phyloP scores from a whole-genome alignment of 2,113 vertebrate genomes.

The Alligator sinensis region DNA sequence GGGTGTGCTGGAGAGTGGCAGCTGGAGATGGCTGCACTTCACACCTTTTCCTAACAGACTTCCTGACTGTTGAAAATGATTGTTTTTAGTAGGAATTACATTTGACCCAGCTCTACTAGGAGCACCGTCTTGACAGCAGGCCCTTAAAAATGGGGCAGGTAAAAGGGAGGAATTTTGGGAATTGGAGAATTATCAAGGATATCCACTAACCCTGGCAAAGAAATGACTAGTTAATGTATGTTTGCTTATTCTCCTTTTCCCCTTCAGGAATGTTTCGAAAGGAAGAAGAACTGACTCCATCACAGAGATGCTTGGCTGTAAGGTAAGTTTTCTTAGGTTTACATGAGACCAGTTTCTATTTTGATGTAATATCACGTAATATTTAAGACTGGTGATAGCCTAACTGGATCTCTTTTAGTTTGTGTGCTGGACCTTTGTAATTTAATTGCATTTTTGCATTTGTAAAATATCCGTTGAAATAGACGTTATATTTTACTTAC shows the following conservation, averaged over 20 bases:
- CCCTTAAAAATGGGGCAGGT: not conserved
- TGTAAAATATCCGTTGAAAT: not conserved
- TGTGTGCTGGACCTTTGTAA: not conserved
- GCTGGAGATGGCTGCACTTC: too few species aligned
- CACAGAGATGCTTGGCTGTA: slow-evolving; percentile 92
- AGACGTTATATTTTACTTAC: not conserved
- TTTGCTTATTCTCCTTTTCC: slow-evolving; percentile 5
- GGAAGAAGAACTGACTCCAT: slow-evolving; percentile 89
- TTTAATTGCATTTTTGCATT: not conserved
- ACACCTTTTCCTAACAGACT: too few species aligned
- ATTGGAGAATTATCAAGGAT: not conserved
- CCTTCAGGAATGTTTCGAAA: slow-evolving; percentile 89
- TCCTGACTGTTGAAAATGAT: not conserved
- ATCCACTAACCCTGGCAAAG: not conserved
- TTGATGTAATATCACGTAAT: not conserved
- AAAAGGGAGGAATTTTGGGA: not conserved
- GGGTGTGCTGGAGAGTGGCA: too few species aligned
- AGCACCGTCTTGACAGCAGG: slow-evolving; percentile 3
- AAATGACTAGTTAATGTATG: not conserved
- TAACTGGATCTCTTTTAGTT: not conserved
- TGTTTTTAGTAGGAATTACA: not conserved
- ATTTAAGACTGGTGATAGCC: too few species aligned
- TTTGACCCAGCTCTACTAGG: slow-evolving; percentile 11
- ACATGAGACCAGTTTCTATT: not conserved
- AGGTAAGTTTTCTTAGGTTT: slow-evolving; percentile 85